A percentile compares a stretch with the other conserved stretches of the same genome.
Evolutionary conservation across 2,113 vertebrate genomes (phyloP).

Genomic region (Microcebus lehilahytsara): DNA sequence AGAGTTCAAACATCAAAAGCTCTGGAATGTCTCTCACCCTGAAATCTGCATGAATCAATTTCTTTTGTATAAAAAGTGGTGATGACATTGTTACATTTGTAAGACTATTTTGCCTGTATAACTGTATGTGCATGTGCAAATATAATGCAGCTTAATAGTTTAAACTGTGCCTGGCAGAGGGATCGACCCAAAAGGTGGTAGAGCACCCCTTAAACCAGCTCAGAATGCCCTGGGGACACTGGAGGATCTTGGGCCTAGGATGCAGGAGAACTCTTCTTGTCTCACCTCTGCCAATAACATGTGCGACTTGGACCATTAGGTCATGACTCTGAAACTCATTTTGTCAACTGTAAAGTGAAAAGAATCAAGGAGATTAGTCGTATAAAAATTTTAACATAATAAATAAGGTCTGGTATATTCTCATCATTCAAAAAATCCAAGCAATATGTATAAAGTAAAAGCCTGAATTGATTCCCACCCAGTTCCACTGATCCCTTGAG

Average conservation of each 20-base stretch:
- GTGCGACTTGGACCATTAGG: not conserved
- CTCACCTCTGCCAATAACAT: not conserved
- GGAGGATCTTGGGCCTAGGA: rapidly evolving
- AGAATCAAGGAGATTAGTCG: not conserved
- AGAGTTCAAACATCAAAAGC: not conserved
- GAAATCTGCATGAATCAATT: not conserved
- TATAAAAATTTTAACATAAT: not conserved
- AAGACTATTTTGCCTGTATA: not conserved
- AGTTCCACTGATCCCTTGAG: rapidly evolving
- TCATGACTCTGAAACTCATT: not conserved
- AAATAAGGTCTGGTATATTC: not conserved
- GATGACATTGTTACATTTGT: not conserved
- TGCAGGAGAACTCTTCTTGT: not conserved
- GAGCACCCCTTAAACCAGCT: not conserved
- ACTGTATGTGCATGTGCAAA: not conserved
- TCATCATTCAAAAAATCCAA: not conserved
- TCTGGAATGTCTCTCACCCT: not conserved
- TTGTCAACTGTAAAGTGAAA: not conserved
- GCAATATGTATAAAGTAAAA: not conserved
- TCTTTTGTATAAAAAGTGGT: not conserved
- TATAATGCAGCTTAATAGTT: not conserved
- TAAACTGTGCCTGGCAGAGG: not conserved
- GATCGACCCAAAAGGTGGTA: not conserved
- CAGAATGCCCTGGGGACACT: not conserved
- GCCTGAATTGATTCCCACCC: rapidly evolving